A percentile compares a stretch with the other conserved stretches of the same genome.
phyloP scores from a whole-genome alignment of 2,797 vertebrate genomes.

The Sebastiscus tertius region DNA sequence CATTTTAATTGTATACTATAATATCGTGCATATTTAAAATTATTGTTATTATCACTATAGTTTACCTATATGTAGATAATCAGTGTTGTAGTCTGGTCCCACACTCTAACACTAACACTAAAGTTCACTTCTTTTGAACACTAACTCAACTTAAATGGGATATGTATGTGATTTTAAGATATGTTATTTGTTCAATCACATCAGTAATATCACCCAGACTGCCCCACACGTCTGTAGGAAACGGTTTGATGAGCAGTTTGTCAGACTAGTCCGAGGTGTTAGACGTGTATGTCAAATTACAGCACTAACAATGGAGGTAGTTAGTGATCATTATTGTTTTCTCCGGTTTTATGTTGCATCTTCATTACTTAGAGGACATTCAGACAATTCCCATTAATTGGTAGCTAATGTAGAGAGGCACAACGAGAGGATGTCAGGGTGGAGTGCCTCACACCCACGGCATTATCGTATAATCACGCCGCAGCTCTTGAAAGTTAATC shows the following conservation, averaged over 20 bases:
- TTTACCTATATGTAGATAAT: not conserved
- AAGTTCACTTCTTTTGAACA: not conserved
- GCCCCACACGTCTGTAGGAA: not conserved
- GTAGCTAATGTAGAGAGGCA: conserved; percentile 18
- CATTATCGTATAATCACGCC: conserved; percentile 50
- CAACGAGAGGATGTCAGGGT: conserved; percentile 3
- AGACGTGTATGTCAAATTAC: conserved; percentile 4
- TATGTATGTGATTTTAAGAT: not conserved
- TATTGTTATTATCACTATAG: not conserved
- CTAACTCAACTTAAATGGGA: not conserved
- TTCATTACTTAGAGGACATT: conserved; percentile 5
- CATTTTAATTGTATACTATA: not conserved
- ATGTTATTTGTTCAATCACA: not conserved
- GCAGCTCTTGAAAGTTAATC: conserved; percentile 39
- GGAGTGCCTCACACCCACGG: conserved; percentile 31
- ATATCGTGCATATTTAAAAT: not conserved
- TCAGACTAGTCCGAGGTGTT: not conserved
- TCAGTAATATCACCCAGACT: not conserved
- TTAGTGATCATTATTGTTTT: conserved; percentile 15
- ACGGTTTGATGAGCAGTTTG: conserved; percentile 5
- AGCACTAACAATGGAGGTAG: not conserved
- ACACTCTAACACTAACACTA: too few relatives aligned
- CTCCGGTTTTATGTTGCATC: conserved; percentile 6
- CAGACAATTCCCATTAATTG: conserved; percentile 20
- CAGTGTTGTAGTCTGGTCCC: not conserved